Evolutionary conservation across 2,888 invertebrate genomes (phyloP).

Genomic region (Plusia festucae): DNA sequence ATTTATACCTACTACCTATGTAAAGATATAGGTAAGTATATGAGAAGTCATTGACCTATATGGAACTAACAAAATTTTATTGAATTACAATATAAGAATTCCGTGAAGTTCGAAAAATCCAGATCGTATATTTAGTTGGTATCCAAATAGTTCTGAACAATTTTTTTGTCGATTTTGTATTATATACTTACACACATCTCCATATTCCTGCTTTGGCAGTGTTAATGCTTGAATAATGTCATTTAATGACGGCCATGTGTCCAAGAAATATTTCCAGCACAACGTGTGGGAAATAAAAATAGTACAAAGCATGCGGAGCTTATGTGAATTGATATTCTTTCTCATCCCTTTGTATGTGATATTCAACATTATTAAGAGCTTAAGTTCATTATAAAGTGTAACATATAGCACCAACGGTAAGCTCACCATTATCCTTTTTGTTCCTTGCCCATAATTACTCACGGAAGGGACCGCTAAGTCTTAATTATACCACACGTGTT

Average conservation of each 20-base stretch:
- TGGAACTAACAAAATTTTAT: no score
- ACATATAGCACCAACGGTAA: background rate
- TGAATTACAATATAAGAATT: no score
- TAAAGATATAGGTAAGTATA: no score
- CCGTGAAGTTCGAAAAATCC: no score
- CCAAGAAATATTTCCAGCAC: constrained; percentile 45
- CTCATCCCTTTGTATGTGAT: background rate
- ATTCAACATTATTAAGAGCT: constrained; percentile 4
- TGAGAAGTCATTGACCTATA: no score
- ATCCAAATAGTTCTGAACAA: constrained; percentile 7
- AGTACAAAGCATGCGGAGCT: constrained; percentile 49
- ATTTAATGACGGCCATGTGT: constrained; percentile 57
- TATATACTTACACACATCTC: constrained; percentile 36
- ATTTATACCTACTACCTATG: no score
- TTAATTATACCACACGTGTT: constrained; percentile 46
- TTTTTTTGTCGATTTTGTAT: constrained; percentile 9
- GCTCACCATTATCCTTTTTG: constrained; percentile 23
- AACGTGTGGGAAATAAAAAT: constrained; percentile 64
- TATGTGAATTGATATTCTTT: constrained; percentile 6
- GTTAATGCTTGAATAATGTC: constrained; percentile 58
- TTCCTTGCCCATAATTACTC: constrained; percentile 30
- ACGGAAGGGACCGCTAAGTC: constrained; percentile 27
- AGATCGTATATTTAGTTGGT: background rate
- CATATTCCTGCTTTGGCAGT: constrained; percentile 33
- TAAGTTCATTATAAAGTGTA: background rate